Conservation (phyloP, 2,113 vertebrate species). For the Nycticebus coucang region DNA sequence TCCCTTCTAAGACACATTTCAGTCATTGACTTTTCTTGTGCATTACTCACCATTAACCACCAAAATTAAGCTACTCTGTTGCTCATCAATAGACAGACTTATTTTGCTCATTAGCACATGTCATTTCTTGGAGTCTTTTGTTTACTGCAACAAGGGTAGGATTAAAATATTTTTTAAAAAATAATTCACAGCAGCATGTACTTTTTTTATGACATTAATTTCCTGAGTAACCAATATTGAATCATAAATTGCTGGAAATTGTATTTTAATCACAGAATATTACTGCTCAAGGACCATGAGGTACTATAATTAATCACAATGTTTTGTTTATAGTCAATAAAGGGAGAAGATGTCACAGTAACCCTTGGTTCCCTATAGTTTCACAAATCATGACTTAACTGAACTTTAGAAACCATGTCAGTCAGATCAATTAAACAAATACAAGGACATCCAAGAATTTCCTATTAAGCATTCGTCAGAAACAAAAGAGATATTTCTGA, state of each 20-base stretch:
- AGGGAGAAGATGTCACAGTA: neutral
- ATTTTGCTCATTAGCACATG: constrained; percentile 34
- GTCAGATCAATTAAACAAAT: neutral
- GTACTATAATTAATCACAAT: neutral
- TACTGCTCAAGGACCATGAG: neutral
- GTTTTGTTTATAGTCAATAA: neutral
- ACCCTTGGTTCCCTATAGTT: neutral
- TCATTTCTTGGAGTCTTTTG: neutral
- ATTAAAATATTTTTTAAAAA: constrained; percentile 52
- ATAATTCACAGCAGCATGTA: neutral
- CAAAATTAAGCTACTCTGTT: constrained; percentile 31
- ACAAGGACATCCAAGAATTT: neutral
- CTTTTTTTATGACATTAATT: constrained; percentile 52
- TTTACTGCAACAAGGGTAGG: neutral
- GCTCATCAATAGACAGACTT: constrained; percentile 29
- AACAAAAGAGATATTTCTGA: neutral
- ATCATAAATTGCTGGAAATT: neutral
- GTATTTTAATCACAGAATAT: constrained; percentile 34
- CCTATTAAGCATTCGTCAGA: neutral
- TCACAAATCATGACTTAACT: neutral
- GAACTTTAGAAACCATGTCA: neutral
- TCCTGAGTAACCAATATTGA: neutral
- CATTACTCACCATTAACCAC: constrained; percentile 36
- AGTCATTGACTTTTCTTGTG: constrained; percentile 8
- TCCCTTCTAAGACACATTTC: neutral